Evolutionary conservation across 2,113 vertebrate species (phyloP).

Genomic region (Gobius niger): DNA sequence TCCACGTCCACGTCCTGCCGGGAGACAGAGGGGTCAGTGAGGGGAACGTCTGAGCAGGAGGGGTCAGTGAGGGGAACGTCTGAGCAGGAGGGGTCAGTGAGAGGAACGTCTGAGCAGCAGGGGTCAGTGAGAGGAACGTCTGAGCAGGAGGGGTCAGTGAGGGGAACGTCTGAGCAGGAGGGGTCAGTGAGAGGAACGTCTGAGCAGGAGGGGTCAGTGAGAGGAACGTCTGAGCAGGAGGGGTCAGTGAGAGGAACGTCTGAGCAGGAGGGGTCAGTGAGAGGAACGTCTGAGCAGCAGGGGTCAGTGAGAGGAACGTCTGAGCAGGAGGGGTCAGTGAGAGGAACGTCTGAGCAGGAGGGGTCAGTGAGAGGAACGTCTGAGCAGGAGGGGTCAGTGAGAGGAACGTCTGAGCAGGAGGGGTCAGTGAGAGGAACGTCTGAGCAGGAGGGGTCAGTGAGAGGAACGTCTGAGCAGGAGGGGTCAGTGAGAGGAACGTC

Average conservation of each 20-base stretch:
- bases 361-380: conserved; percentile 20
- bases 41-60: too few species aligned
- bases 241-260: conserved; percentile 20
- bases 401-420: too few species aligned
- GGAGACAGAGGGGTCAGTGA: conserved; percentile 18
- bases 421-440: conserved; percentile 20
- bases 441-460: conserved; percentile 18
- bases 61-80: conserved; percentile 19
- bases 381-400: conserved; percentile 18
- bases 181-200: too few species aligned
- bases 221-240: too few species aligned
- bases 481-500: conserved; percentile 20
- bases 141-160: conserved; percentile 18
- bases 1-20: conserved; percentile 85
- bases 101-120: too few species aligned
- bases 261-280: too few species aligned
- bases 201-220: conserved; percentile 31
- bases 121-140: conserved; percentile 20
- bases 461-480: too few species aligned
- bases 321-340: conserved; percentile 18
- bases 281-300: too few species aligned
- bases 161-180: too few species aligned
- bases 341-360: too few species aligned
- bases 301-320: conserved; percentile 20
- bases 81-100: too few species aligned